Evolutionary conservation across 2,888 invertebrate species (phyloP), one percentile per base, ranked within the genome.

Genomic region (Leptopilina drosophilae): DNA sequence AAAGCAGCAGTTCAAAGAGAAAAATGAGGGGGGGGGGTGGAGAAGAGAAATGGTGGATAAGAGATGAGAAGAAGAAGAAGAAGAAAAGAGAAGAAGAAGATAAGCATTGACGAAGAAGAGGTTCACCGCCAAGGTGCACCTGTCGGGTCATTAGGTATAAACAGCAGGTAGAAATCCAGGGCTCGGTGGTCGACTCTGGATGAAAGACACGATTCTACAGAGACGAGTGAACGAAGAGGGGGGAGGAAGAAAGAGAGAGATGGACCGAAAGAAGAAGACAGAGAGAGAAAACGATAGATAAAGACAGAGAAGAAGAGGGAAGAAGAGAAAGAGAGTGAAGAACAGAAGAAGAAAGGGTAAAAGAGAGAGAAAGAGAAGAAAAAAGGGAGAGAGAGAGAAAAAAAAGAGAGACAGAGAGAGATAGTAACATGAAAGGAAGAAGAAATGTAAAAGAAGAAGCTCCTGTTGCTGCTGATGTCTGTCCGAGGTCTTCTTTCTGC

Each of bases 101-200:
- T 73, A 64, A 49, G 67, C 46, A 64, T 67, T 75, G 33, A 62
- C 64, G 80, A 81, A 79, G 82, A 81, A 76, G 80, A 81, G 82
- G 83, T 82, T 82, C 78, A 83, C 81, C 84, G 83, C 82, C 84
- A 84, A 84, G 86, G 82, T 84, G 88, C 89, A 91, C 91, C 91
- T 91, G 91, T 89, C 87, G 87, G 90, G 90, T 91, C 90, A 90
- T 91, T 91, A 90, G 89, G 87, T 90, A 85, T 88, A 90, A 90
- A 88, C 89, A 89, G 87, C 89, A 89, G 90, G 89, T 88, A 89
- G 87, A 87, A 85, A 87, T 83, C 83, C 83, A 85, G 85, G 83
- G 84, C 82, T 82, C 84, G 85, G 85, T 83, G 84, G 82, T 82
- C 84, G 83, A 83, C 82, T 80, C 79, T 80, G 46, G 81, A 82